phyloP scores from a whole-genome alignment of 1,140 invertebrate species.

The Drosophila murphyi region DNA sequence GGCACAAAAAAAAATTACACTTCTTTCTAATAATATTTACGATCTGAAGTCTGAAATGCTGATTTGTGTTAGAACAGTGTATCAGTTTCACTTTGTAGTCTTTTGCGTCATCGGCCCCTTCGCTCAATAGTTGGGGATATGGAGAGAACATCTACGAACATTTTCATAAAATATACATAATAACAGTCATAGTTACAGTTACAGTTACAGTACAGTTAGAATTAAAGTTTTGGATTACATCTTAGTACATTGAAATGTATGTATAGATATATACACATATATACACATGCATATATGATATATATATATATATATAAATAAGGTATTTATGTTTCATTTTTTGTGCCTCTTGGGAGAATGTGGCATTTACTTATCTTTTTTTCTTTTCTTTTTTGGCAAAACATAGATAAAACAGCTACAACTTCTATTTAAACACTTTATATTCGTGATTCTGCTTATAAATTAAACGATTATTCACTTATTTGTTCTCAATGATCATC shows the following conservation, averaged over 20 bases:
- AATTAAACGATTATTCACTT: conserved; percentile 58
- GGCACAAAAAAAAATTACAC: conserved; percentile 18
- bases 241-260: neutral
- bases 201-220: conserved; percentile 51
- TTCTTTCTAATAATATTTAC: conserved; percentile 16
- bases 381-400: conserved; percentile 9
- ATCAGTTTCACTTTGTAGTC: conserved; percentile 35
- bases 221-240: conserved; percentile 27
- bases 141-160: conserved; percentile 20
- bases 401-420: conserved; percentile 20
- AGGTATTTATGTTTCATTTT: conserved; percentile 2
- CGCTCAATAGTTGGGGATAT: conserved; percentile 17
- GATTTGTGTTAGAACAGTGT: conserved; percentile 28
- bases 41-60: conserved; percentile 21
- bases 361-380: conserved; percentile 19
- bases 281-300: neutral
- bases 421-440: neutral
- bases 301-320: neutral
- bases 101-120: conserved; percentile 29
- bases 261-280: conserved; percentile 21
- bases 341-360: conserved; percentile 33
- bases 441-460: conserved; percentile 14
- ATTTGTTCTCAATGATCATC: conserved; percentile 95
- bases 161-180: conserved; percentile 24
- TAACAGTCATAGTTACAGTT: conserved; percentile 42